Evolutionary conservation across 2,888 invertebrate genomes (phyloP).

Genomic region (Epiblema foenella): DNA sequence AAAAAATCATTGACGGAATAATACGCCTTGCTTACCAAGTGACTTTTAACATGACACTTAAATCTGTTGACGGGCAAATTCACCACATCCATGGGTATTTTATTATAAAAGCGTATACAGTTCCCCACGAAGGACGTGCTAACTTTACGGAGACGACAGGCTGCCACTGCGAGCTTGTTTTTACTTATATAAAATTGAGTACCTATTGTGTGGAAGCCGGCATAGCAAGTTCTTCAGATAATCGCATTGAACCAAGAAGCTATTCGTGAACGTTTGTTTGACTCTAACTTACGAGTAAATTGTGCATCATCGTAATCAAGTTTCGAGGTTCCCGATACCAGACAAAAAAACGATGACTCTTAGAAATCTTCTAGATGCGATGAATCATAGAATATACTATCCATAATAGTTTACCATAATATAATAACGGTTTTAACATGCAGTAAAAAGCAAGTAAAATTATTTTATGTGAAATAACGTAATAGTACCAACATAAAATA

Average conservation of each 20-base stretch:
- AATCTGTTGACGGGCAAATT: no score
- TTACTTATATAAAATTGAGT: background rate
- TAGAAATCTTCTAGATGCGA: background rate
- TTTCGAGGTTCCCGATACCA: background rate
- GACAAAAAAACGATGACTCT: constrained; percentile 27
- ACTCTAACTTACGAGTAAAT: constrained; percentile 17
- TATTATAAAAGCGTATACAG: no score
- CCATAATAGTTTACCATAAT: background rate
- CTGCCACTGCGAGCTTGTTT: no score
- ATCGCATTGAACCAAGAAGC: constrained; percentile 1
- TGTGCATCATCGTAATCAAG: constrained; percentile 32
- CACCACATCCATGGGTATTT: no score
- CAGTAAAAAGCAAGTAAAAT: no score
- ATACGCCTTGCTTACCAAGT: no score
- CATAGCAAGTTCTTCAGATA: background rate
- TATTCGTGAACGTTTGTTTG: constrained; percentile 5
- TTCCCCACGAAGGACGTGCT: no score
- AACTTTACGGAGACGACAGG: no score
- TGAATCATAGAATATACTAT: background rate
- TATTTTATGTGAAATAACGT: background rate
- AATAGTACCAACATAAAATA: background rate
- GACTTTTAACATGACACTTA: no score
- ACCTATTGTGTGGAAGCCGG: constrained; percentile 2
- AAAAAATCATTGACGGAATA: no score
- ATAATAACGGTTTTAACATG: background rate